Evolutionary conservation across 2,797 vertebrate species (phyloP).

Genomic region (Anguilla obscura): DNA sequence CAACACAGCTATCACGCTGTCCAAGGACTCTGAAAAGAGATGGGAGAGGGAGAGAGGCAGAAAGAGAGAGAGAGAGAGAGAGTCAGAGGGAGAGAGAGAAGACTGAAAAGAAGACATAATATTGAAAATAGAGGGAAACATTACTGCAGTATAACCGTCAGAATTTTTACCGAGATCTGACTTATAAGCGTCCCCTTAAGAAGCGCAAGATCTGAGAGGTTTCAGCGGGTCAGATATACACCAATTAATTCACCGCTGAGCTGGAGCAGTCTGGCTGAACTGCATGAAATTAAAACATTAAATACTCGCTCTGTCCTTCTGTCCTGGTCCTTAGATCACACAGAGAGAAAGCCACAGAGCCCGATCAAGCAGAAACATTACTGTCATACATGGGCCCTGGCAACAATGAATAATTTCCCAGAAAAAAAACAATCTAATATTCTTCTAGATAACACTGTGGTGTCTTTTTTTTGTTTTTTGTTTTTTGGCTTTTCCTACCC

Average conservation of each 20-base stretch:
- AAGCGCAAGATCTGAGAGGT: not conserved
- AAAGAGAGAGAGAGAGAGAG: not conserved
- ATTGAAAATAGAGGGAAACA: not conserved
- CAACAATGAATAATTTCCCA: not conserved
- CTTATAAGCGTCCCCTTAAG: not conserved
- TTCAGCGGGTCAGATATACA: no score
- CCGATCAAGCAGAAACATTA: not conserved
- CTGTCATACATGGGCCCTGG: not conserved
- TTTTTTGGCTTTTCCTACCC: not conserved
- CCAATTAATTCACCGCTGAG: not conserved
- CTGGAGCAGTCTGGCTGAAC: slow-evolving; percentile 2
- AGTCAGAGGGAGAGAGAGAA: not conserved
- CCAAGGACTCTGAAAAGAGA: not conserved
- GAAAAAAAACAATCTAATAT: not conserved
- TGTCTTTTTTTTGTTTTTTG: not conserved
- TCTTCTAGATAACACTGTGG: not conserved
- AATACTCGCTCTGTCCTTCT: not conserved
- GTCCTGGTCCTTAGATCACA: not conserved
- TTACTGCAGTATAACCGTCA: not conserved
- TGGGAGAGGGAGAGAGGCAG: not conserved
- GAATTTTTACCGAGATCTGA: not conserved
- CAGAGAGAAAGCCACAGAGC: not conserved
- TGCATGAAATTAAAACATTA: not conserved
- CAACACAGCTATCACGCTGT: not conserved
- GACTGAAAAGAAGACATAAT: not conserved